These are phyloP conservation scores for Trachelus tabidus DNA, from an alignment of 2,888 invertebrate species.

Conservation along the genomic window DNA sequence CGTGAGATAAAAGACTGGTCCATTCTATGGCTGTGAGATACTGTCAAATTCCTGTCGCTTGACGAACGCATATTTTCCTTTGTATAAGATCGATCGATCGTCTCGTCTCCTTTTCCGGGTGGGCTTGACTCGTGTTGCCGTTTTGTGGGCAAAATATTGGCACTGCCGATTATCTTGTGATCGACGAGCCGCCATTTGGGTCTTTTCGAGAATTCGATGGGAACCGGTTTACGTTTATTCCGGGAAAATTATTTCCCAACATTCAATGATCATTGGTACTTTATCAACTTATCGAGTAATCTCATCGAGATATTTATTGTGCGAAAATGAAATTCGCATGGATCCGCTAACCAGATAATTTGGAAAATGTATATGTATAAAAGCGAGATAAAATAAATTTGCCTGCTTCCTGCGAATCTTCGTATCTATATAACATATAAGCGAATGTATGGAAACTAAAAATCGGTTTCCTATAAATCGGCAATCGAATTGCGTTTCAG, in stretches of 20 bases:
- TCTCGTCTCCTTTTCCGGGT: background rate
- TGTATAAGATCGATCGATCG: background rate
- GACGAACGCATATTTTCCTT: background rate
- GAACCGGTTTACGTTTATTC: background rate
- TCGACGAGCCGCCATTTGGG: conserved; percentile 24
- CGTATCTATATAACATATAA: background rate
- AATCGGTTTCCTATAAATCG: background rate
- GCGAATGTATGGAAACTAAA: background rate
- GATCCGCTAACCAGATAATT: background rate
- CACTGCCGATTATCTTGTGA: conserved; percentile 23
- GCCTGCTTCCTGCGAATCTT: background rate
- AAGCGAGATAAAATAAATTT: background rate
- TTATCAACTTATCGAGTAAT: background rate
- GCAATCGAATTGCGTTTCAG: background rate
- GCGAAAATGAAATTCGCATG: background rate
- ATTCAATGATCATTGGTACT: background rate
- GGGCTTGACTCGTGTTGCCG: background rate
- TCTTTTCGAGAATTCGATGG: background rate
- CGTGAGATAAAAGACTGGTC: background rate
- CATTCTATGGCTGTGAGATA: background rate
- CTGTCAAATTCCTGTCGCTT: background rate
- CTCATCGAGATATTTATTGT: background rate
- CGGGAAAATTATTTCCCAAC: background rate
- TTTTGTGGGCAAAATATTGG: conserved; percentile 36
- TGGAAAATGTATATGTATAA: background rate